Base-by-base conservation (phyloP, 2,888 invertebrate species). In the Brenthis daphne region DNA sequence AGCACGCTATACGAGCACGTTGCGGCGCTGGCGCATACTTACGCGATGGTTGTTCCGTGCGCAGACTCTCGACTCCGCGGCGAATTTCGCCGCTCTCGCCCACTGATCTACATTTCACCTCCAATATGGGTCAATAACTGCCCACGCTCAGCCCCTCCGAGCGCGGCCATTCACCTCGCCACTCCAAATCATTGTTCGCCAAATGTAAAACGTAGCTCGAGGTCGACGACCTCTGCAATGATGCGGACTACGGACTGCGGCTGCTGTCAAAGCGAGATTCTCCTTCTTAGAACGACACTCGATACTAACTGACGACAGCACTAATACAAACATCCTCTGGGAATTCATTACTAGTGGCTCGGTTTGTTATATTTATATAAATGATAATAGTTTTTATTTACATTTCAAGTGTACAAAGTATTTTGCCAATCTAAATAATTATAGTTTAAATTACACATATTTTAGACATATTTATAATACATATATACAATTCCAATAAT, bases 71-170 rank as follows among this genome's bases (percentile, higher is more conserved):
- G 83, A 82, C 85, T 88, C 86, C 81, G 85, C 86, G 78, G 88
- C 86, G 81, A 90, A 91, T 85, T 92, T 90, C 89, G 91, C 90
- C 90, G 89, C 90, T 89, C 88, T 93, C 92, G 92, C 93, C 93
- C 92, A 93, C 93, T 93, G 92, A 93, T 93, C 93, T 92, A 93
- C 93, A 92, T 93, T 93, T 92, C 88, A 91, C 91, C 87, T 85
- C 85, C 84, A 91, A 92, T 92, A 92, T 92, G 89, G 92, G 92
- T 92, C 92, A 91, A 92, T 92, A 92, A 92, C 92, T 92, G 92
- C 91, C 92, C 90, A 92, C 92, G 90, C 92, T 88, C 87, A 87
- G 90, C 90, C 91, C 91, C 91, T 87, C 88, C 86, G 87, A 80
- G 83, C 85, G 86, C 87, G 92, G 91, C 85, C 92, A 77, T 92